Evolutionary conservation across 2,888 invertebrate genomes (phyloP).

Genomic region (Euphydryas editha): DNA sequence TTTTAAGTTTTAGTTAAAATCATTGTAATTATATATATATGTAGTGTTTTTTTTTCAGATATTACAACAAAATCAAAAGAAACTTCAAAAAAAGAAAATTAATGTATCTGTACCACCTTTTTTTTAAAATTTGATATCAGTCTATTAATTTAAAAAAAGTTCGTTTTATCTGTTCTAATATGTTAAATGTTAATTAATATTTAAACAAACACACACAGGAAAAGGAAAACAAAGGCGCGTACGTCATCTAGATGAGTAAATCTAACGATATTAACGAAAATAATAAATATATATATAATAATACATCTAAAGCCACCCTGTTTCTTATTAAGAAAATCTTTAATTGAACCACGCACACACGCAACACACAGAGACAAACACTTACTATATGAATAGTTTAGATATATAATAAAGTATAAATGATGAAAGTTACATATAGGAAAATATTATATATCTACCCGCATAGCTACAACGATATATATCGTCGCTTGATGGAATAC

Average conservation of each 20-base stretch:
- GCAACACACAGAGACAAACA: constrained; percentile 56
- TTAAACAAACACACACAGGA: no score
- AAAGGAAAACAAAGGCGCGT: background rate
- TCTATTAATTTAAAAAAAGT: no score
- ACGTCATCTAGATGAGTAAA: background rate
- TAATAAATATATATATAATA: constrained; percentile 1
- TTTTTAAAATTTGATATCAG: no score
- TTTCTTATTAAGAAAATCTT: constrained; percentile 76
- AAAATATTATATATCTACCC: constrained; percentile 82
- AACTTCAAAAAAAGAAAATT: no score
- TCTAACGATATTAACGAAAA: background rate
- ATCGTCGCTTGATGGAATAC: constrained; percentile 52
- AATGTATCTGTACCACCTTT: no score
- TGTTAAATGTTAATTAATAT: no score
- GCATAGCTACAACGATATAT: constrained; percentile 78
- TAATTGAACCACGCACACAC: constrained; percentile 67
- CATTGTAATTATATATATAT: no score
- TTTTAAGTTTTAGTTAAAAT: no score
- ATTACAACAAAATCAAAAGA: no score
- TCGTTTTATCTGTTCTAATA: no score
- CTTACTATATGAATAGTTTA: constrained; percentile 68
- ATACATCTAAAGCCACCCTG: constrained; percentile 31
- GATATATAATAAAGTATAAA: constrained; percentile 82
- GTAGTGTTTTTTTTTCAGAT: no score
- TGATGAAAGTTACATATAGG: constrained; percentile 82